Evolutionary conservation across 1,140 invertebrate species (phyloP).

Genomic region (Homarus americanus): DNA sequence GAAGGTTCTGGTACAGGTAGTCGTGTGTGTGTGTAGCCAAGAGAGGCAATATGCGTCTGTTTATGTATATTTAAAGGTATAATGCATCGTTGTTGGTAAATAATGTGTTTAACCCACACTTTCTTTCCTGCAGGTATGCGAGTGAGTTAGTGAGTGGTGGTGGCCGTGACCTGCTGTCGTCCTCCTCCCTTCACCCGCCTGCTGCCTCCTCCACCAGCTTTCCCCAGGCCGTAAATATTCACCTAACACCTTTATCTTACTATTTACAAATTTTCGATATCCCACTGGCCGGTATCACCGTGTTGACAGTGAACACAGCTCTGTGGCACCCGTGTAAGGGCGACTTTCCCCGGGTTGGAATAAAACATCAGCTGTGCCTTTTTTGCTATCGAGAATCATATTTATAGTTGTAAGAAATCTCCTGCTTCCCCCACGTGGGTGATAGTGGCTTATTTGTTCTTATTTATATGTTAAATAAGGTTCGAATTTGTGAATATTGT

Average conservation of each 20-base stretch:
- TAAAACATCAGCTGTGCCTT: neutral
- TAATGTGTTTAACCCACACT: no score
- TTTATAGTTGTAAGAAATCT: neutral
- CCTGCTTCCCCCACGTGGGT: neutral
- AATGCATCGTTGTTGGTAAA: no score
- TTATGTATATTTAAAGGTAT: no score
- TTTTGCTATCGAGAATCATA: neutral
- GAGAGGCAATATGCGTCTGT: no score
- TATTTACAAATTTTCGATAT: neutral
- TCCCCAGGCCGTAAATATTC: neutral
- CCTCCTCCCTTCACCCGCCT: no score
- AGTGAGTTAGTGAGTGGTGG: no score
- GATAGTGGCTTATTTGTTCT: slow-evolving; percentile 7
- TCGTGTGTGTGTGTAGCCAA: no score
- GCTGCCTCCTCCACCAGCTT: neutral
- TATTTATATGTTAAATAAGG: slow-evolving; percentile 17
- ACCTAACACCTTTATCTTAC: neutral
- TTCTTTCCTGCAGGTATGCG: no score
- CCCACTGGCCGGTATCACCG: neutral
- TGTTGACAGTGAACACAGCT: neutral
- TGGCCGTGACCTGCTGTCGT: no score
- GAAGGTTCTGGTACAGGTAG: no score
- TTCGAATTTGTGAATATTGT: neutral
- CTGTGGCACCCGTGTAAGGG: neutral
- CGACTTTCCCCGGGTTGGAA: neutral